Base-by-base conservation (phyloP, 2,113 vertebrate genomes). In the Triplophysa rosa region DNA sequence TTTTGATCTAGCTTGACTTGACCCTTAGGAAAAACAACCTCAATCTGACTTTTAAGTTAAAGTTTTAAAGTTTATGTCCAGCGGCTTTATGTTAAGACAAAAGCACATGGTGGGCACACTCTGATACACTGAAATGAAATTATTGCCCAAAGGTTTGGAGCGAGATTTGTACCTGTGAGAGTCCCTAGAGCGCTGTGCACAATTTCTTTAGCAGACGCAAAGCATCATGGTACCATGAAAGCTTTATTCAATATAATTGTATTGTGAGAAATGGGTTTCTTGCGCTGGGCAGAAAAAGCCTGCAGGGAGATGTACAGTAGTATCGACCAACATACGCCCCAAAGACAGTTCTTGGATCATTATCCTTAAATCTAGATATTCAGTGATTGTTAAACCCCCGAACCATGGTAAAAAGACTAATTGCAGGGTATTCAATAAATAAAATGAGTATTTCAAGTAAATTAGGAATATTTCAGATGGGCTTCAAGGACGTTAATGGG, bases 381-480 rank as follows among this genome's bases (percentile, higher is more conserved):
- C 69, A 29, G 40, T 24, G n/a, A 24, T 61, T 61, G 66, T 81
- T 47, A 70, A 81, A n/a, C 52, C 40, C 64, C 9, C 40, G 54
- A 73, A 58, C 42, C 76, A 56, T 47, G 49, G 58, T 24, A 9
- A 54, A 65, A 13, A 26, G 73, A 58, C 37, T 4, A 40, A 81
- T 67, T 26, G 10, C n/a, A 2, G 5, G n/a, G 14, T 69, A 62
- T 56, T 77, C 65, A 68, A 2, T 33, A 29, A 75, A 81, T 81
- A 14, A 45, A 45, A 70, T 59, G n/a, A 56, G 42, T 77, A 29
- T 69, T 77, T 42, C 77, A 82, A 70, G 74, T 24, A 21, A 59
- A 71, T 72, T 69, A 21, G 61, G 52, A 77, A 66, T 64, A 67
- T 26, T 68, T 78, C 24, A 49, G 21, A 52, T 24, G 54, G 52